A percentile compares a stretch with the other conserved stretches of the same genome.
phyloP scores from a whole-genome alignment of 2,797 vertebrate species.

The Tapera naevia region DNA sequence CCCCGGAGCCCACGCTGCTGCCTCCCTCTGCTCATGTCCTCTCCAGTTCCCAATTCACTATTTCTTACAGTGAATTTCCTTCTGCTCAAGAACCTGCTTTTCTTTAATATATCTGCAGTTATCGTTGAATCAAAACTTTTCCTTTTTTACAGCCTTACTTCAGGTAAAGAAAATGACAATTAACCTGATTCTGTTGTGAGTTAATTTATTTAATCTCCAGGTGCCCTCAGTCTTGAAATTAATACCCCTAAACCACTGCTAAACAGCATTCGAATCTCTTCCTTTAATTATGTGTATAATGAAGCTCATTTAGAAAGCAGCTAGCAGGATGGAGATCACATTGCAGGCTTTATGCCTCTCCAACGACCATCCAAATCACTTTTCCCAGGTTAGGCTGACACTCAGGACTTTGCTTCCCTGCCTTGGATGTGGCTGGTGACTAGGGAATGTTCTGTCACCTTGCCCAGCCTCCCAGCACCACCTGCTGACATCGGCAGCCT shows the following conservation, averaged over 20 bases:
- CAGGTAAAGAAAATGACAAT: conserved; percentile 46
- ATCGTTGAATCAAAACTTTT: background rate
- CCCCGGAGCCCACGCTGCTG: background rate
- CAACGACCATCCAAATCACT: background rate
- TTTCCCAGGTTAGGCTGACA: background rate
- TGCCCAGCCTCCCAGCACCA: background rate
- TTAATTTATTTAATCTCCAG: conserved; percentile 52
- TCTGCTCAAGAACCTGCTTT: background rate
- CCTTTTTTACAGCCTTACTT: background rate
- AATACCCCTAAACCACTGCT: conserved; percentile 1
- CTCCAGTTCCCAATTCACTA: fast-evolving
- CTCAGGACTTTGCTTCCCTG: fast-evolving
- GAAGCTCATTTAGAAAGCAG: conserved; percentile 35
- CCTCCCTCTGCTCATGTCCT: background rate
- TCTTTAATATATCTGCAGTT: background rate
- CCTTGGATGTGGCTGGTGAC: fast-evolving
- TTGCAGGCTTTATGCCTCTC: background rate
- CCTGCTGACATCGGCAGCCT: background rate
- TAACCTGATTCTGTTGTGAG: background rate
- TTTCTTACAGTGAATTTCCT: background rate
- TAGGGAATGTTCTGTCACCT: background rate
- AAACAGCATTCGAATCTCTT: background rate
- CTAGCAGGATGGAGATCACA: background rate
- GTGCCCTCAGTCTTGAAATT: conserved; percentile 37
- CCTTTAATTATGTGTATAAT: conserved; percentile 34